phyloP scores from a whole-genome alignment of 2,797 vertebrate species.

The Gephyroberyx darwinii region DNA sequence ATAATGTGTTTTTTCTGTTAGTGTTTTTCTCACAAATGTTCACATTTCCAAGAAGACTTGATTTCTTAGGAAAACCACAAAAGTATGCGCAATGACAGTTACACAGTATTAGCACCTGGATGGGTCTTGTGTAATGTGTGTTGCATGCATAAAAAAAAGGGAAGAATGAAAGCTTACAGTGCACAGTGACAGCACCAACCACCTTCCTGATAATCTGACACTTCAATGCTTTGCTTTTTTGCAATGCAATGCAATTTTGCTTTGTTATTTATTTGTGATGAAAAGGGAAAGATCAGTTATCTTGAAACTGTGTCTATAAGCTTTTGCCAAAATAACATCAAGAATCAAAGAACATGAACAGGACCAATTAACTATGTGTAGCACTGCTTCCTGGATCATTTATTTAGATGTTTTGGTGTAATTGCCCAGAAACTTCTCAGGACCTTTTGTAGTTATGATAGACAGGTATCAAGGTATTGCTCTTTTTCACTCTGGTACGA shows the following conservation, averaged over 20 bases:
- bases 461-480: not conserved
- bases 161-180: slow-evolving; percentile 1
- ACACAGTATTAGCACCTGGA: not conserved
- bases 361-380: slow-evolving; percentile 20
- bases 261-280: slow-evolving; percentile 70
- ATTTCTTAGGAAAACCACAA: slow-evolving; percentile 25
- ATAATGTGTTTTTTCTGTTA: slow-evolving; percentile 36
- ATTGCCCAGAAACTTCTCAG: not conserved
- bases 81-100: slow-evolving; percentile 3
- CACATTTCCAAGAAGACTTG: slow-evolving; percentile 35
- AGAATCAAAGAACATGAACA: slow-evolving; percentile 35
- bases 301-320: slow-evolving; percentile 42
- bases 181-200: slow-evolving; percentile 34
- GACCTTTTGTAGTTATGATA: not conserved
- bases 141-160: not conserved
- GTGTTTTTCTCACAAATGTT: slow-evolving; percentile 29
- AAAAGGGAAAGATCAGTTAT: slow-evolving; percentile 53
- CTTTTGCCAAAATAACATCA: slow-evolving; percentile 65
- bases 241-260: not conserved
- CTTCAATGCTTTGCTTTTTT: slow-evolving; percentile 16
- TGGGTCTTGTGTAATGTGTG: slow-evolving; percentile 9
- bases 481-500: not conserved
- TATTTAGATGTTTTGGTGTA: not conserved
- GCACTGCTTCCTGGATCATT: slow-evolving; percentile 18
- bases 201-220: slow-evolving; percentile 17